These are phyloP conservation scores for Heliconius hortense DNA, from an alignment of 2,888 invertebrate species.

Conservation along the genomic window DNA sequence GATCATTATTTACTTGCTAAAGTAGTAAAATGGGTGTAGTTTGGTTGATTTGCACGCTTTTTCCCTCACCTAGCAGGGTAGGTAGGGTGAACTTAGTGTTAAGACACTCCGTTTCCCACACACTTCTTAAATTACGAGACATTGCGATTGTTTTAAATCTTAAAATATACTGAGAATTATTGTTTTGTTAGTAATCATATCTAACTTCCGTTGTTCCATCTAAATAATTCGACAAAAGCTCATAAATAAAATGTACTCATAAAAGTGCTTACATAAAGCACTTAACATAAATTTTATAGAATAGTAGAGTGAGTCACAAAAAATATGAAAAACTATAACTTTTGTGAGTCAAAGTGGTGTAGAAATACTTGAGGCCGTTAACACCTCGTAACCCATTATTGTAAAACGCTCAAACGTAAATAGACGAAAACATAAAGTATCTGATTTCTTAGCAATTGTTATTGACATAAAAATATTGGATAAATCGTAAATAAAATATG, in stretches of 20 bases:
- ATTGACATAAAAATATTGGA: constrained; percentile 2
- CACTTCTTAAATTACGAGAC: not conserved
- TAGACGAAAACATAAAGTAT: not conserved
- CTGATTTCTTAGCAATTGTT: not conserved
- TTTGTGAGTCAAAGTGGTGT: constrained; percentile 3
- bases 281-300: constrained; percentile 13
- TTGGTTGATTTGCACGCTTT: not conserved
- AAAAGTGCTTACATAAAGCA: not conserved
- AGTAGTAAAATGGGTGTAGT: not conserved
- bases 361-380: constrained; percentile 17
- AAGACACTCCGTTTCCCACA: not conserved
- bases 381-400: constrained; percentile 28
- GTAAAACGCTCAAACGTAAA: not conserved
- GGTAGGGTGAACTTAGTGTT: not conserved
- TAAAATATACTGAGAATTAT: not conserved
- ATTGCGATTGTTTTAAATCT: not conserved
- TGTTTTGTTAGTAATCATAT: not conserved
- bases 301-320: not conserved
- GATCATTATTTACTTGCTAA: constrained; percentile 1
- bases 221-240: not conserved
- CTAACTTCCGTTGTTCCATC: not conserved
- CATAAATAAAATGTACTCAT: constrained; percentile 16
- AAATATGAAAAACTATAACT: constrained; percentile 14
- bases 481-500: not conserved
- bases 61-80: not conserved